A percentile compares a stretch with the other conserved stretches of the same genome.
phyloP scores from a whole-genome alignment of 2,888 invertebrate species.

The Drosophila paracracens region DNA sequence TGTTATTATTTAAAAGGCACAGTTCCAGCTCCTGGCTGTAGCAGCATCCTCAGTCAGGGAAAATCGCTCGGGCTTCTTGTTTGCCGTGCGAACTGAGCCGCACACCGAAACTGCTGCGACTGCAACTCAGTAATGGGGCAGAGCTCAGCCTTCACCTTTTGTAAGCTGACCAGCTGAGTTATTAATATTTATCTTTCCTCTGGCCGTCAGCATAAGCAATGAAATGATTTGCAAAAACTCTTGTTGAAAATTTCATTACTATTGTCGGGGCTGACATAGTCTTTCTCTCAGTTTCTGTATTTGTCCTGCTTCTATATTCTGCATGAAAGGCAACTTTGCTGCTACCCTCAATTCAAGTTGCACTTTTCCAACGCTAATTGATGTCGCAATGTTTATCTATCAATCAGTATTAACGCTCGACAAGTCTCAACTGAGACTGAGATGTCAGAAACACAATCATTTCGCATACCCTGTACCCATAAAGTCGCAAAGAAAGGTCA shows the following conservation, averaged over 20 bases:
- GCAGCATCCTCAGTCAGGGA: constrained; percentile 5
- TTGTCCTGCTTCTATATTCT: not conserved
- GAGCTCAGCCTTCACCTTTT: constrained; percentile 78
- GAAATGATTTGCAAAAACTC: constrained; percentile 79
- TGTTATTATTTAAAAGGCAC: constrained; percentile 71
- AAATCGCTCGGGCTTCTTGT: constrained; percentile 35
- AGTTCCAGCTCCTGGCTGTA: constrained; percentile 10
- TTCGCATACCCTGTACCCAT: constrained; percentile 1
- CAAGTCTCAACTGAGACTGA: not conserved
- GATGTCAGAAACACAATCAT: constrained; percentile 1
- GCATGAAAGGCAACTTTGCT: constrained; percentile 35
- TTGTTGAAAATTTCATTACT: constrained; percentile 74
- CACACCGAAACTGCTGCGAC: constrained; percentile 46
- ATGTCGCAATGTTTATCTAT: constrained; percentile 32
- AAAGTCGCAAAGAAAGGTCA: not conserved
- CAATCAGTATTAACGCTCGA: constrained; percentile 36
- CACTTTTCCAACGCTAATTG: constrained; percentile 31
- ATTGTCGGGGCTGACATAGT: constrained; percentile 45
- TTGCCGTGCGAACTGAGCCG: constrained; percentile 52
- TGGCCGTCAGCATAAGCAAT: constrained; percentile 61
- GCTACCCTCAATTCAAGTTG: not conserved
- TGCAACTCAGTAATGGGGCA: constrained; percentile 35
- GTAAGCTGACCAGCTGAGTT: constrained; percentile 64
- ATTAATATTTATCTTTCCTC: constrained; percentile 77
- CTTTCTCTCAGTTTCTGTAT: not conserved